phyloP scores from a whole-genome alignment of 2,113 vertebrate species.

The Telmatochromis brichardi region DNA sequence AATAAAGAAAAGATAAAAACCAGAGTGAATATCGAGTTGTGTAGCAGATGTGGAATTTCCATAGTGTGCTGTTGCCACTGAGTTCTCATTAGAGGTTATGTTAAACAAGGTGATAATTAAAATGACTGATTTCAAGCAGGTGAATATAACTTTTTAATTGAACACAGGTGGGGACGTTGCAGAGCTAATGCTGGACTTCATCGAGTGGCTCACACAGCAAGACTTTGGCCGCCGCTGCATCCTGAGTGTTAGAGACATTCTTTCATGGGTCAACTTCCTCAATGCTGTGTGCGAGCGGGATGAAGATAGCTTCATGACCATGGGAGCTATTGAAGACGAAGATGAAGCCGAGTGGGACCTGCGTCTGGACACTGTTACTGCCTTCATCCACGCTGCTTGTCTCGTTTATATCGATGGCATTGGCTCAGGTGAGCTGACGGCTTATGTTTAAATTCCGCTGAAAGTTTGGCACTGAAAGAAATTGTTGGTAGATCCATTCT shows the following conservation, averaged over 20 bases:
- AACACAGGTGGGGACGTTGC: constrained; percentile 79
- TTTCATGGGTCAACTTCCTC: constrained; percentile 94
- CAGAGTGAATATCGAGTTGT: not conserved
- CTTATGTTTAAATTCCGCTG: accelerated
- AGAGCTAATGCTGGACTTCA: constrained; percentile 91
- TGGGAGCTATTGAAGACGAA: constrained; percentile 45
- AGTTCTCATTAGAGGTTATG: not conserved
- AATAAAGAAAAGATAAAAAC: not conserved
- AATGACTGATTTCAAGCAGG: not conserved
- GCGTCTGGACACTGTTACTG: constrained; percentile 71
- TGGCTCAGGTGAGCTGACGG: constrained; percentile 79
- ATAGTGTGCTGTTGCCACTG: not conserved
- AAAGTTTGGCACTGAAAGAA: not conserved
- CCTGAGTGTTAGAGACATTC: constrained; percentile 85
- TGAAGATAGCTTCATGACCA: constrained; percentile 57
- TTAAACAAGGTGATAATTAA: not conserved
- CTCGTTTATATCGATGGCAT: constrained; percentile 91
- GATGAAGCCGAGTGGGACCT: constrained; percentile 57
- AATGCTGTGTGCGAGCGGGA: constrained; percentile 75
- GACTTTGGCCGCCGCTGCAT: constrained; percentile 89
- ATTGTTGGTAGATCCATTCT: not conserved
- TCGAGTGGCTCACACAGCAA: constrained; percentile 86
- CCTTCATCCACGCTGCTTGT: constrained; percentile 91
- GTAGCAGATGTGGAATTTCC: not conserved
- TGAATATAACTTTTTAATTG: not conserved